These are phyloP conservation scores for Scrobipalpa costella DNA, from an alignment of 2,888 invertebrate genomes.

Conservation along the genomic window DNA sequence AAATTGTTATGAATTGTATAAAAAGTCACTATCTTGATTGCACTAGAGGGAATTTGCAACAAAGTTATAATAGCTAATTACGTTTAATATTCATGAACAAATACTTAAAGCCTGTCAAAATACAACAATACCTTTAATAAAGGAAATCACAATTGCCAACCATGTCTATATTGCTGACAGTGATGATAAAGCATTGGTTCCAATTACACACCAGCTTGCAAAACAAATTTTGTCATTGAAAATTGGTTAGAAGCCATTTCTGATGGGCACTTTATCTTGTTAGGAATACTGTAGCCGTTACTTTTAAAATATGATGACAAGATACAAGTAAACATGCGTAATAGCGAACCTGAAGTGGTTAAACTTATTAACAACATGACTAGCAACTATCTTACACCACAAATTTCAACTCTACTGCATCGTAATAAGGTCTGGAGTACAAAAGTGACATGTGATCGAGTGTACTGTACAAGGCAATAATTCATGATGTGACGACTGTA, in stretches of 20 bases:
- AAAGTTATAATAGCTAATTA: too few species aligned
- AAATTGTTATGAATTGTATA: too few species aligned
- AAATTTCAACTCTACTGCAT: background rate
- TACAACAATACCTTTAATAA: background rate
- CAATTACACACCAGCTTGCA: conserved; percentile 13
- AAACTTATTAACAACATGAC: background rate
- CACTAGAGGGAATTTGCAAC: too few species aligned
- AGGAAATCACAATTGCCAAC: conserved; percentile 4
- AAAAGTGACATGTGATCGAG: background rate
- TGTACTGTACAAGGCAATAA: background rate
- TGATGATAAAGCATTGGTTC: conserved; percentile 4
- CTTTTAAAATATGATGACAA: background rate
- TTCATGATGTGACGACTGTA: conserved; percentile 8
- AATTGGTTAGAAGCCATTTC: background rate
- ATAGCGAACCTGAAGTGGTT: background rate
- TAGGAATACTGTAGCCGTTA: background rate
- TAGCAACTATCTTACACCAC: background rate
- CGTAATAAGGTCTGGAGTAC: background rate
- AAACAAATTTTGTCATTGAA: conserved; percentile 15
- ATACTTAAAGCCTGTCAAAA: background rate
- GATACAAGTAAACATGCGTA: background rate
- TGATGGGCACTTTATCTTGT: conserved; percentile 14
- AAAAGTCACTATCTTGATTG: too few species aligned
- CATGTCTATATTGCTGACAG: background rate
- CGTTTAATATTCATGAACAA: too few species aligned